A percentile compares a stretch with the other conserved stretches of the same genome.
These are phyloP conservation scores for Monochamus saltuarius DNA, from an alignment of 1,140 invertebrate genomes.

Conservation along the genomic window DNA sequence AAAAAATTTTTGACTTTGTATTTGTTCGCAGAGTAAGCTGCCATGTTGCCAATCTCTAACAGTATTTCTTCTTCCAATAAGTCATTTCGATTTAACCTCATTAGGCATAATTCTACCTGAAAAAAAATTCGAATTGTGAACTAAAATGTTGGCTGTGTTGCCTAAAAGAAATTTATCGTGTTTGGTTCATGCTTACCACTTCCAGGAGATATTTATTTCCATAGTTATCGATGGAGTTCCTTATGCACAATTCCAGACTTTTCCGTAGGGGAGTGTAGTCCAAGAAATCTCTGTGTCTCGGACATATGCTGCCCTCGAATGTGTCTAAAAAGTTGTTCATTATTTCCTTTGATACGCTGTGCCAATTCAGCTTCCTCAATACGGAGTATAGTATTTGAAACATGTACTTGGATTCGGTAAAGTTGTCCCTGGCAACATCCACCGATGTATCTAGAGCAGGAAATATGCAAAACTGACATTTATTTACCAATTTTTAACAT, in stretches of 20 bases:
- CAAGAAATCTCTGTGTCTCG: constrained; percentile 28
- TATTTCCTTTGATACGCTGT: constrained; percentile 48
- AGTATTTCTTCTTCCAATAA: constrained; percentile 48
- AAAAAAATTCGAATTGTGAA: too few relatives aligned
- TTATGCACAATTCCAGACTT: constrained; percentile 51
- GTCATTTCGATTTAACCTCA: too few relatives aligned
- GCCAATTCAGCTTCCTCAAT: constrained; percentile 54
- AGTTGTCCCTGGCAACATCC: not conserved
- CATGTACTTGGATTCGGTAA: constrained; percentile 31
- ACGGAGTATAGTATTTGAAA: constrained; percentile 55
- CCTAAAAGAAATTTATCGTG: constrained; percentile 38
- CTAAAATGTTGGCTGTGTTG: too few relatives aligned
- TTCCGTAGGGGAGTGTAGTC: constrained; percentile 36
- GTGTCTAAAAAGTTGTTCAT: constrained; percentile 54
- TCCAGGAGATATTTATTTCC: constrained; percentile 50
- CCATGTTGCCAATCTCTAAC: constrained; percentile 53
- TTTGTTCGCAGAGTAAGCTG: constrained; percentile 56
- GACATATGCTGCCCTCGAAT: constrained; percentile 52
- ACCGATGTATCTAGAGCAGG: constrained; percentile 13
- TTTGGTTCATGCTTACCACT: constrained; percentile 47
- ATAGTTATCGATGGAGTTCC: constrained; percentile 51
- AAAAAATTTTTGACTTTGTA: constrained; percentile 50
- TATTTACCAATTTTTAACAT: too few relatives aligned
- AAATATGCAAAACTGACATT: not conserved
- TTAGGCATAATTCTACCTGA: too few relatives aligned